Evolutionary conservation across 2,113 vertebrate species (phyloP), one percentile per base, ranked within the genome.

Genomic region (Rafetus swinhoei): DNA sequence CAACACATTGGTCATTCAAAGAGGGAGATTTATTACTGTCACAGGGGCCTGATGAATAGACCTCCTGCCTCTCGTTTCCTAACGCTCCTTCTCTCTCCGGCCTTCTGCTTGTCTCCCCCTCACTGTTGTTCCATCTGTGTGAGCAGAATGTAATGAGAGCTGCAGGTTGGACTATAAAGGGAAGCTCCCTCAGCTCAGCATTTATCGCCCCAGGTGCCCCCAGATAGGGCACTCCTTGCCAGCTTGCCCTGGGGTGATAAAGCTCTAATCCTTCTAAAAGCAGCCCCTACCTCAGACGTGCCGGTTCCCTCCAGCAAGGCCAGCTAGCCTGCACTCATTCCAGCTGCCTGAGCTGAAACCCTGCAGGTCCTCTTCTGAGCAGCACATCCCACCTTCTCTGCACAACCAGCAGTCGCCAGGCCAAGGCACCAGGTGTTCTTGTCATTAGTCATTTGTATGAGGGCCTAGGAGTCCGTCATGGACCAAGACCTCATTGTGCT

Each of bases 11-110:
- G 53, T 80, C 65, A 35, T 88, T 88, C 81, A 76, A 87, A 76
- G 74, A 87, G 50, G 57, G 50, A 59, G 54, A 93, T 87, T 84
- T 92, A 77, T 83, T 90, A 90, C 59, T 87, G 62, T 62, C 82
- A 76, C 50, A 19, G 62, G 15, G 32, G 7, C 76, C 72, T 74
- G 32, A 77, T 59, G 39, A 92, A 77, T 50, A 54, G 62, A 84
- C 74, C 25, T 32, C 84, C 50, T 32, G 56, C 35, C 53, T 84
- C 35, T 89, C 56, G 6, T n/a, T 79, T 50, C 45, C 25, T 15
- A 10, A 12, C 54, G 60, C 29, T 24, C 32, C 25, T 57, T 25
- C 15, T 56, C 12, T 60, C 81, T 19, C n/a, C 27, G 29, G 84
- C 82, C 76, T 59, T 80, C 65, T 10, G 53, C 35, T 12, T 50